phyloP scores from a whole-genome alignment of 2,888 invertebrate species.

The Galerucella nymphaeae region DNA sequence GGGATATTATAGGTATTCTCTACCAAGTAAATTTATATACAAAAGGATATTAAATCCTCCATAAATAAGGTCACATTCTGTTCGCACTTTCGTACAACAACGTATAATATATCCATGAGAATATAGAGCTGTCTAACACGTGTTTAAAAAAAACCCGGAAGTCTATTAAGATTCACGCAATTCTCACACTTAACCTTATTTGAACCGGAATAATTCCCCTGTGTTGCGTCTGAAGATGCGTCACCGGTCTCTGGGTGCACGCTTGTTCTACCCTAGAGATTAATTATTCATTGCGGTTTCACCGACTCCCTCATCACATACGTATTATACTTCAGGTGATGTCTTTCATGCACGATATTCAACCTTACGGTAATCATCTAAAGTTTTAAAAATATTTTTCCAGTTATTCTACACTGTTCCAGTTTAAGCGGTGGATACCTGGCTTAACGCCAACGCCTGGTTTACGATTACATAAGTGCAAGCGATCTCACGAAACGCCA shows the following conservation, averaged over 20 bases:
- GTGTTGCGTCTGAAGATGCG: conserved; percentile 27
- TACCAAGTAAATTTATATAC: neutral
- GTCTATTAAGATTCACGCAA: conserved; percentile 29
- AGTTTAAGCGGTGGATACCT: too few relatives aligned
- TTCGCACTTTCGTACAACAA: neutral
- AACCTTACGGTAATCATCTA: conserved; percentile 24
- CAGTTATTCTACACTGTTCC: neutral
- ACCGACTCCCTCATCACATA: conserved; percentile 38
- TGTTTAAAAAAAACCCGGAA: conserved; percentile 13
- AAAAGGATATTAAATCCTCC: conserved; percentile 9
- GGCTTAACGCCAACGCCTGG: too few relatives aligned
- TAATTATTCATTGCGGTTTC: conserved; percentile 45
- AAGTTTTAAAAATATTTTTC: neutral
- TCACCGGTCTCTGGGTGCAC: conserved; percentile 30
- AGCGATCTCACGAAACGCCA: too few relatives aligned
- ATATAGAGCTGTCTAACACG: conserved; percentile 2
- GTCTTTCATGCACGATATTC: conserved; percentile 37
- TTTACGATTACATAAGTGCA: too few relatives aligned
- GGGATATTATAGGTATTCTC: neutral
- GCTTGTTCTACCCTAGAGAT: conserved; percentile 42
- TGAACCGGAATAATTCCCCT: conserved; percentile 33
- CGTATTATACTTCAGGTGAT: conserved; percentile 36
- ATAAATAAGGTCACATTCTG: conserved; percentile 8
- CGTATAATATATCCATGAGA: neutral
- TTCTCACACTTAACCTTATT: conserved; percentile 33